phyloP scores from a whole-genome alignment of 2,113 vertebrate species.

The Blennius ocellaris region DNA sequence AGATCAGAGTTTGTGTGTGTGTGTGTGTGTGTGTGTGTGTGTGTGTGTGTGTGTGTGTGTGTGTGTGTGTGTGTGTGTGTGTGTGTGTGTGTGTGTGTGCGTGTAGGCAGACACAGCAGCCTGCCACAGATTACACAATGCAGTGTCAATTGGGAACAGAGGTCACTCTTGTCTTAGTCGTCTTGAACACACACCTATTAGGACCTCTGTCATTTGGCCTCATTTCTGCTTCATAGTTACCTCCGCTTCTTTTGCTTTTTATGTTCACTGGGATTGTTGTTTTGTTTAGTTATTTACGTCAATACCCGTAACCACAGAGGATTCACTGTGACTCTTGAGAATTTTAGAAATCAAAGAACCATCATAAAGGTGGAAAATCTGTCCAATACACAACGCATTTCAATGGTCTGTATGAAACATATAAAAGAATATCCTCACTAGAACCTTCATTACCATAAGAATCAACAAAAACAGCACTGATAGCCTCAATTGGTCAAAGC shows the following conservation, averaged over 20 bases:
- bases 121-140: constrained; percentile 43
- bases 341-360: neutral
- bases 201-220: constrained; percentile 14
- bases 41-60: constrained; percentile 13
- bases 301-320: no score
- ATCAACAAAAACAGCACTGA: neutral
- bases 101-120: constrained; percentile 13
- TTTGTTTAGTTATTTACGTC: no score
- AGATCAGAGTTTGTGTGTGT: constrained; percentile 29
- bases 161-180: constrained; percentile 26
- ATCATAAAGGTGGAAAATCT: no score
- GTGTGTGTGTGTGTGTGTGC: constrained; percentile 3
- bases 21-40: constrained; percentile 7
- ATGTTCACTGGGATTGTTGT: no score
- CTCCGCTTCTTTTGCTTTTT: no score
- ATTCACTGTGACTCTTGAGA: neutral
- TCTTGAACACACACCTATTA: constrained; percentile 43
- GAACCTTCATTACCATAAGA: neutral
- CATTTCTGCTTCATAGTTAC: constrained; percentile 7
- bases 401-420: neutral
- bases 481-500: neutral
- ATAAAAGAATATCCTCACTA: neutral
- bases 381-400: neutral
- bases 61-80: constrained; percentile 11
- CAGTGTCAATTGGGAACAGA: constrained; percentile 16